A percentile compares a stretch with the other conserved stretches of the same genome.
Evolutionary conservation across 2,797 vertebrate species (phyloP).

Genomic region (Pachyuromys duprasi): DNA sequence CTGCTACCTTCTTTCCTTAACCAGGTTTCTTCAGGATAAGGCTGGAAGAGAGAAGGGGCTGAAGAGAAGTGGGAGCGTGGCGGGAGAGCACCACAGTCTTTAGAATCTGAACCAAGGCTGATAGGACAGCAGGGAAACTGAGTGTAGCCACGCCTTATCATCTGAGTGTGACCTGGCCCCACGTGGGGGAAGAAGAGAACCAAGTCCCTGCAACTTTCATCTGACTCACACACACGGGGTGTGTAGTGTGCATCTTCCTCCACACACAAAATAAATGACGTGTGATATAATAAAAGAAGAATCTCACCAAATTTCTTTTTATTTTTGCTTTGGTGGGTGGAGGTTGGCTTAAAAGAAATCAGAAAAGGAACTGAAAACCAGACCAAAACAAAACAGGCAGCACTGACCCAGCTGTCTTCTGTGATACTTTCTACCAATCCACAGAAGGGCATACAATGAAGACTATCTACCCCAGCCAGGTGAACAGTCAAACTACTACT

Average conservation of each 20-base stretch:
- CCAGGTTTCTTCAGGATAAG: not conserved
- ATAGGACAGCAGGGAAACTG: not conserved
- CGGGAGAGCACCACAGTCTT: not conserved
- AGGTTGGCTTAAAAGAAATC: not conserved
- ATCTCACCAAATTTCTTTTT: conserved; percentile 12
- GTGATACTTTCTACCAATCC: not conserved
- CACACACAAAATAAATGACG: not conserved
- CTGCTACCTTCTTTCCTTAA: not conserved
- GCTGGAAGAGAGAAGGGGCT: not conserved
- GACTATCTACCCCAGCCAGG: not conserved
- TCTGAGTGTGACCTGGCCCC: not conserved
- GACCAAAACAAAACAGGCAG: not conserved
- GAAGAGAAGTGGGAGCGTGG: not conserved
- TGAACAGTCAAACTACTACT: not conserved
- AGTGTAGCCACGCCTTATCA: not conserved
- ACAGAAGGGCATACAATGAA: not conserved
- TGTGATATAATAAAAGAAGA: not conserved
- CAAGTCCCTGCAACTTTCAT: not conserved
- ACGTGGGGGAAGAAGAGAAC: no score
- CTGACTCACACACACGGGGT: not conserved
- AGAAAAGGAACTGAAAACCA: not conserved
- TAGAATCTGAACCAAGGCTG: not conserved
- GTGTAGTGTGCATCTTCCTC: not conserved
- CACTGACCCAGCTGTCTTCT: not conserved
- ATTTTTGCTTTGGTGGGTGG: not conserved